Percentiles rank a stretch among this genome's conserved stretches.
phyloP scores from a whole-genome alignment of 1,140 invertebrate genomes.

The Drosophila pseudoananassae region DNA sequence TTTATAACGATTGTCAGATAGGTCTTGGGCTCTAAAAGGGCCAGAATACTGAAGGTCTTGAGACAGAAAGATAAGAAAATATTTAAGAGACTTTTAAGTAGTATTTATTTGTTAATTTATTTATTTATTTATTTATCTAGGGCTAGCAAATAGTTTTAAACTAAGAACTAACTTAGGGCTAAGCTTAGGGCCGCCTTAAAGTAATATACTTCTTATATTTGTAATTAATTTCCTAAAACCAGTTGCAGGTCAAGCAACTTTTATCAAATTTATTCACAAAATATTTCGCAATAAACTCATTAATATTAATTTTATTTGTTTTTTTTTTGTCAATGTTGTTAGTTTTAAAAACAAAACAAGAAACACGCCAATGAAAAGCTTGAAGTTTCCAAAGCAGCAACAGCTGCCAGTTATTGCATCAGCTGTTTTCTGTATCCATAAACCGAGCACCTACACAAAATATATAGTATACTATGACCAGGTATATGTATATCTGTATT shows the following conservation, averaged over 20 bases:
- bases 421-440: conserved; percentile 51
- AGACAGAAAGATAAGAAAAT: too few species aligned
- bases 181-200: too few species aligned
- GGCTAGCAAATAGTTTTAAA: too few species aligned
- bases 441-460: conserved; percentile 24
- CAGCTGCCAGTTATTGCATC: conserved; percentile 59
- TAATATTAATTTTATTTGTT: conserved; percentile 16
- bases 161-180: too few species aligned
- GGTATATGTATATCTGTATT: conserved; percentile 17
- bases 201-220: too few species aligned
- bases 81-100: too few species aligned
- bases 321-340: conserved; percentile 2
- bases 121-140: too few species aligned
- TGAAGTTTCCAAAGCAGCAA: conserved; percentile 34
- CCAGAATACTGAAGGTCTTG: background rate
- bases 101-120: too few species aligned
- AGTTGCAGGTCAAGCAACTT: conserved; percentile 31
- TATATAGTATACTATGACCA: conserved; percentile 2
- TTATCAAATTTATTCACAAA: conserved; percentile 7
- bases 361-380: conserved; percentile 44
- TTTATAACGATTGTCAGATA: conserved; percentile 16
- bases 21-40: conserved; percentile 4
- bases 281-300: conserved; percentile 8
- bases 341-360: conserved; percentile 23
- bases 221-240: conserved; percentile 7